Conservation (phyloP, 2,888 invertebrate genomes). For the Apoda limacodes region DNA sequence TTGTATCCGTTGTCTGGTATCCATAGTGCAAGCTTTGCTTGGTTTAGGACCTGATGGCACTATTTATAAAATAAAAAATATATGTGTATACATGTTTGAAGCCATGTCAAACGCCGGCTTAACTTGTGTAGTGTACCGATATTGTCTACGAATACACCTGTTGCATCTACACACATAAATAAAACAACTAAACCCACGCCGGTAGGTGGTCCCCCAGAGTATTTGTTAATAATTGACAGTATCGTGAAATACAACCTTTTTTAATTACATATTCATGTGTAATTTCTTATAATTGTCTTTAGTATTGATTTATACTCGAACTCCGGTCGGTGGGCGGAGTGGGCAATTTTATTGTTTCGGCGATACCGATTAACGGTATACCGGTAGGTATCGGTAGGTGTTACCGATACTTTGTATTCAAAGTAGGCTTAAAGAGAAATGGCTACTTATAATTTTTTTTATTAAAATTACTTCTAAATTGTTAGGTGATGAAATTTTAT, state of each 20-base stretch:
- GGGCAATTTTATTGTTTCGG: conserved; percentile 56
- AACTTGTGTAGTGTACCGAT: no score
- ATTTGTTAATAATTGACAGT: conserved; percentile 54
- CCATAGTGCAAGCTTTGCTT: no score
- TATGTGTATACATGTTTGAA: no score
- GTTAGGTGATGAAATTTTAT: no score
- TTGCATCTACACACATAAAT: not conserved
- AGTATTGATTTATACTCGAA: conserved; percentile 49
- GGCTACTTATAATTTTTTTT: no score
- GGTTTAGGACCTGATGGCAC: no score
- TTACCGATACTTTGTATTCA: conserved; percentile 7
- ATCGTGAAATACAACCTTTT: conserved; percentile 43
- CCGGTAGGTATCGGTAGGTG: conserved; percentile 1
- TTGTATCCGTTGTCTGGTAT: no score
- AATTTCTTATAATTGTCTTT: conserved; percentile 57
- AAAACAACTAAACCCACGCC: conserved; percentile 14
- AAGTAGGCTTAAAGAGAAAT: no score
- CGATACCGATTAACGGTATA: conserved; percentile 32
- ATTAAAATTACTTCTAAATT: no score
- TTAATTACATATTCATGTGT: conserved; percentile 47
- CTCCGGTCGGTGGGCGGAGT: conserved; percentile 34
- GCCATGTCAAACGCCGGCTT: no score
- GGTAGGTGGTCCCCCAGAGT: conserved; percentile 47
- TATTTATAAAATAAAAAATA: no score
- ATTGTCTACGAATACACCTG: no score